A percentile compares a stretch with the other conserved stretches of the same genome.
Conservation (phyloP, 2,113 vertebrate genomes). For the Hemiprocne comata region DNA sequence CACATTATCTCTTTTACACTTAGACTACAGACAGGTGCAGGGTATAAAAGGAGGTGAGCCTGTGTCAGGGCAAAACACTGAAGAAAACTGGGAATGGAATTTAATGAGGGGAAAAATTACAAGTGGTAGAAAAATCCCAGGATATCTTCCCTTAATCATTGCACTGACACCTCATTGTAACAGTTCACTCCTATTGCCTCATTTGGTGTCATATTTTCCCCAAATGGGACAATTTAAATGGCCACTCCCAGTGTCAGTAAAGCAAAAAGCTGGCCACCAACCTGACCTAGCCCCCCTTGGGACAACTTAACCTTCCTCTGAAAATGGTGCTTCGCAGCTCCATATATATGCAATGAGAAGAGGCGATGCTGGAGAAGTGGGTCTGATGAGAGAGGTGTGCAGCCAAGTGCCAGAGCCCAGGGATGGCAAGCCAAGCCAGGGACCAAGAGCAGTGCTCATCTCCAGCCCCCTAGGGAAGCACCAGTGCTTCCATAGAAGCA, state of each 20-base stretch:
- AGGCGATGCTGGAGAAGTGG: neutral
- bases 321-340: neutral
- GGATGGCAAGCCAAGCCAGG: neutral
- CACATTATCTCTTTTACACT: neutral
- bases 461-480: neutral
- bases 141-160: neutral
- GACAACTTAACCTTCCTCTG: neutral
- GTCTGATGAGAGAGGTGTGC: neutral
- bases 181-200: neutral
- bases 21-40: neutral
- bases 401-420: neutral
- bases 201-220: neutral
- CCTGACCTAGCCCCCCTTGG: neutral
- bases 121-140: neutral
- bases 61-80: neutral
- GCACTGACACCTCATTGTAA: neutral
- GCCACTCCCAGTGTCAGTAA: neutral
- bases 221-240: neutral
- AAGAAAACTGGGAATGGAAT: slow-evolving; percentile 12
- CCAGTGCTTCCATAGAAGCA: neutral
- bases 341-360: neutral
- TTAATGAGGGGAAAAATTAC: neutral
- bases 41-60: neutral
- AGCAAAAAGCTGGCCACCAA: neutral
- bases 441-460: neutral